These are phyloP conservation scores for Noctua pronuba DNA, from an alignment of 2,888 invertebrate genomes.

Conservation along the genomic window DNA sequence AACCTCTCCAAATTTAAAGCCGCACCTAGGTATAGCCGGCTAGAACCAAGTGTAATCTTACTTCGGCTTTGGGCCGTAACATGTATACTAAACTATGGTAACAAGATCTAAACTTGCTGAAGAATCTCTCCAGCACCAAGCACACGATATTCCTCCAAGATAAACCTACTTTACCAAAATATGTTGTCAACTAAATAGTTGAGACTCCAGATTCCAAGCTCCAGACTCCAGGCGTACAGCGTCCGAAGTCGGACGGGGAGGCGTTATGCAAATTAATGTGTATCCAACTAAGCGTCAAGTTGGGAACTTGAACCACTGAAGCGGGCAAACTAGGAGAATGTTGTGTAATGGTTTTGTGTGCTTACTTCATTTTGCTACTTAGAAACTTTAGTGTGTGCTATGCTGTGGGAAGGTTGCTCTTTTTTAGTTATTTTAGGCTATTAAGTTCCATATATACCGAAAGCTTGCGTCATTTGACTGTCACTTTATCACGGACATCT, in stretches of 20 bases:
- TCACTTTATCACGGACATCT: neutral
- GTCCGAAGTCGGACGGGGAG: slow-evolving; percentile 69
- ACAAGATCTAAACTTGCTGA: slow-evolving; percentile 28
- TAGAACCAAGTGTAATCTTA: no score
- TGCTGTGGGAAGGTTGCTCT: neutral
- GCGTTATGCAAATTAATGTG: slow-evolving; percentile 79
- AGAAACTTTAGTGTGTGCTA: slow-evolving; percentile 3
- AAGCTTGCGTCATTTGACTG: neutral
- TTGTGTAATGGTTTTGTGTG: slow-evolving; percentile 50
- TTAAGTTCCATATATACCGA: no score
- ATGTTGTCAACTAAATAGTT: slow-evolving; percentile 59
- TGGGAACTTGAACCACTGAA: slow-evolving; percentile 55
- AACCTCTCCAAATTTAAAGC: no score
- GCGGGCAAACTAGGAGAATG: slow-evolving; percentile 52
- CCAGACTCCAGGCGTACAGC: slow-evolving; percentile 41
- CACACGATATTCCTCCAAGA: slow-evolving; percentile 42
- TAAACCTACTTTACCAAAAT: slow-evolving; percentile 28
- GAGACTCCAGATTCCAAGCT: slow-evolving; percentile 23
- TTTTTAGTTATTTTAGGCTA: neutral
- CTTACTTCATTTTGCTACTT: slow-evolving; percentile 29
- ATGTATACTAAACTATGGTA: slow-evolving; percentile 18
- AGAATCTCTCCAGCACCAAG: slow-evolving; percentile 45
- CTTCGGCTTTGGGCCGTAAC: no score
- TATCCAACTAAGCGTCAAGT: slow-evolving; percentile 69
- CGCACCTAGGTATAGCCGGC: no score